Conservation (phyloP, 2,888 invertebrate genomes). For the Ypsolopha scabrella region DNA sequence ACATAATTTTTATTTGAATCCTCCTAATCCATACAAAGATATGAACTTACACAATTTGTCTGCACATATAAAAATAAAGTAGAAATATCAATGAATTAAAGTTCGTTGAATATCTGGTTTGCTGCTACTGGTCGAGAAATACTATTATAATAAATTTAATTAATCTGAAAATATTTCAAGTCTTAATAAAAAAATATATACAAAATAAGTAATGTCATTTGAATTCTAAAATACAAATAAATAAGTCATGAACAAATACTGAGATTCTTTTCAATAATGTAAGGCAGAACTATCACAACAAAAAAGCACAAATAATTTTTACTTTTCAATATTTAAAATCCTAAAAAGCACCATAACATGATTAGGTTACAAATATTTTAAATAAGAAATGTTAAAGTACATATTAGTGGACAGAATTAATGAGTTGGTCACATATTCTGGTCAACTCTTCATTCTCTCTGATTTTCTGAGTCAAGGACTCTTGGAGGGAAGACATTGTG, state of each 20-base stretch:
- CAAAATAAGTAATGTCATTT: too few relatives aligned
- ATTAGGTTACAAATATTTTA: not conserved
- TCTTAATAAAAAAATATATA: too few relatives aligned
- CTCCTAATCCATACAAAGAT: too few relatives aligned
- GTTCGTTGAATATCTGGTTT: too few relatives aligned
- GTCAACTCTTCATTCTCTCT: conserved; percentile 91
- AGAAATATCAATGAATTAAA: too few relatives aligned
- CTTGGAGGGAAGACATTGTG: conserved; percentile 83
- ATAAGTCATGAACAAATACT: conserved; percentile 1
- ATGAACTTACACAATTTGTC: too few relatives aligned
- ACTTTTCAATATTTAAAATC: not conserved
- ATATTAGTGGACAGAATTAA: conserved; percentile 62
- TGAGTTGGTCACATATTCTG: conserved; percentile 93
- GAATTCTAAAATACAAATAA: not conserved
- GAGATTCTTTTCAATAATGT: not conserved
- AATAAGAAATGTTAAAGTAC: not conserved
- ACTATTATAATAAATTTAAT: too few relatives aligned
- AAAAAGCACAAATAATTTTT: not conserved
- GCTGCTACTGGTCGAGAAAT: too few relatives aligned
- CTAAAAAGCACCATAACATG: not conserved
- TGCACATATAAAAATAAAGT: too few relatives aligned
- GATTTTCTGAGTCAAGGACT: conserved; percentile 85
- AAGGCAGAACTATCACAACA: not conserved
- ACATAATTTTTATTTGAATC: too few relatives aligned
- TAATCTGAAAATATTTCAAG: too few relatives aligned